Evolutionary conservation across 1,140 invertebrate species (phyloP).

Genomic region (Ceratitis capitata): DNA sequence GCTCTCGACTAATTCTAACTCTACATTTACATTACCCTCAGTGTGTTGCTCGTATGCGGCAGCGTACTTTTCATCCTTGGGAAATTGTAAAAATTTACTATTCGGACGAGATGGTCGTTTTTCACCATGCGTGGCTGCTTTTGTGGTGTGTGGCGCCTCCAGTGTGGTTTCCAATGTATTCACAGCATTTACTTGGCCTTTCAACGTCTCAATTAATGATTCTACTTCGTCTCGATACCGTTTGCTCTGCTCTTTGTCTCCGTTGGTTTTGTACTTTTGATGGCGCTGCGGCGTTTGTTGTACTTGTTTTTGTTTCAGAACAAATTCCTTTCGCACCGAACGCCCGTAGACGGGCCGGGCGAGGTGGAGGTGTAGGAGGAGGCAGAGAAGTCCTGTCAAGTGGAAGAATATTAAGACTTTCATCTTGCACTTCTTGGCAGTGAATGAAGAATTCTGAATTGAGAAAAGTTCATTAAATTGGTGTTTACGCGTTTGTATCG

Average conservation of each 20-base stretch:
- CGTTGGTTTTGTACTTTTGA: not conserved
- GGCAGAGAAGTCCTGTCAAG: not conserved
- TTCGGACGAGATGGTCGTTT: not conserved
- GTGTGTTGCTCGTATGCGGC: not conserved
- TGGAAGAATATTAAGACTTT: constrained; percentile 26
- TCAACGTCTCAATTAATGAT: too few species aligned
- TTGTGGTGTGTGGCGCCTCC: constrained; percentile 22
- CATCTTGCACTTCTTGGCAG: not conserved
- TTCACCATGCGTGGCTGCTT: not conserved
- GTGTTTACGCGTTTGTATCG: not conserved
- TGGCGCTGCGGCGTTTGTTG: not conserved
- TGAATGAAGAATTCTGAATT: not conserved
- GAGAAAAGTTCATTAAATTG: not conserved
- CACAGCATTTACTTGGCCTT: not conserved
- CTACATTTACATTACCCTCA: not conserved
- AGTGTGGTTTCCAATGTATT: not conserved
- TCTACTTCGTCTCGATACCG: not conserved
- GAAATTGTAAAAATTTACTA: not conserved
- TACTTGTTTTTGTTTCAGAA: not conserved
- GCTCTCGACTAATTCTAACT: not conserved
- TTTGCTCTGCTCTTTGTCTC: not conserved
- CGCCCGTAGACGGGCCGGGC: not conserved
- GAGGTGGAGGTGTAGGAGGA: not conserved
- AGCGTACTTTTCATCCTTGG: not conserved
- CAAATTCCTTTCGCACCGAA: not conserved